Conservation (phyloP, 2,797 vertebrate genomes). For the Hippopotamyrus pictus region DNA sequence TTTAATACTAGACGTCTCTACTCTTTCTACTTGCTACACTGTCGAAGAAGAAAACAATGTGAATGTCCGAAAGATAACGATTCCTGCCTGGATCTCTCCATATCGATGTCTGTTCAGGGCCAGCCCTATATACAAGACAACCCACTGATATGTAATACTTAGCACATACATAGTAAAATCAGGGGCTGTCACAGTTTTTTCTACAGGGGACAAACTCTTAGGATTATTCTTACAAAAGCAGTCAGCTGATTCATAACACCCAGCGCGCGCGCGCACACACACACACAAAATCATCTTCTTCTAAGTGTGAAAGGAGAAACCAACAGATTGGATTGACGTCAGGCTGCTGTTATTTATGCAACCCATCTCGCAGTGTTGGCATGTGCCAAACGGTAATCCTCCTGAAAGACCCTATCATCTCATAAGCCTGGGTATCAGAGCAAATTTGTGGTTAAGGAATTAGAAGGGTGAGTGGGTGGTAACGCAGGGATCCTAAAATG, state of each 20-base stretch:
- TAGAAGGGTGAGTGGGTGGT: not conserved
- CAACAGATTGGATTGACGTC: not conserved
- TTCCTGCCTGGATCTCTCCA: not conserved
- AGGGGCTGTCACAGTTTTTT: not conserved
- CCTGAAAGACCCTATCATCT: not conserved
- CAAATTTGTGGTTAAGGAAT: slow-evolving; percentile 6
- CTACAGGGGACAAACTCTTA: not conserved
- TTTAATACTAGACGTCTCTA: not conserved
- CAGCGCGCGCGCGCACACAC: not conserved
- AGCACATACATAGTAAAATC: not conserved
- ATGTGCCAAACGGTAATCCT: not conserved
- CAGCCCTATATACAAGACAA: not conserved
- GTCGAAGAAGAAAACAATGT: not conserved
- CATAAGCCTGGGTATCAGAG: slow-evolving; percentile 1
- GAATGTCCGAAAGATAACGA: not conserved
- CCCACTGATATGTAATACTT: not conserved
- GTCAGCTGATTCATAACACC: not conserved
- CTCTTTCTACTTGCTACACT: not conserved
- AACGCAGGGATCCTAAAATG: not conserved
- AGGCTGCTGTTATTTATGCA: not conserved
- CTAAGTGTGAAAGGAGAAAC: not conserved
- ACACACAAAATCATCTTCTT: slow-evolving; percentile 6
- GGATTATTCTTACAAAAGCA: slow-evolving; percentile 11
- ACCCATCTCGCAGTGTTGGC: not conserved
- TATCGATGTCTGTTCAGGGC: not conserved